Evolutionary conservation across 2,113 vertebrate species (phyloP), one percentile per base, ranked within the genome.

Genomic region (Pseudorhombus dupliciocellatus): DNA sequence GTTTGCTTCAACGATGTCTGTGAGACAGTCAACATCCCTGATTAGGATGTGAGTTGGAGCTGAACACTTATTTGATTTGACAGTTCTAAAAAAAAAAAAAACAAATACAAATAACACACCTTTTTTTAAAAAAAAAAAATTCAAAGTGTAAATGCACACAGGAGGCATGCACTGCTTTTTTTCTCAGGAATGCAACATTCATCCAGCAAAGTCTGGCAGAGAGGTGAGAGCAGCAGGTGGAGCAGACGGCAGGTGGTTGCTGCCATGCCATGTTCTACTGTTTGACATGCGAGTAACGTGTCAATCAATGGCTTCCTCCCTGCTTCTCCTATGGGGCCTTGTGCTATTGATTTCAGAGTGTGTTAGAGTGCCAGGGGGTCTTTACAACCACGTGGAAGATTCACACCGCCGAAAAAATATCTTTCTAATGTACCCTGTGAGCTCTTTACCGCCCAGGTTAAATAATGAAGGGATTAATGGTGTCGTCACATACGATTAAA

Each of bases 271-370:
- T 85, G 89, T 88, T 91, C 52, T 81, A 76, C 80, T 90, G 89
- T 89, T 89, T 90, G 89, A 92, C 91, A 92, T 85, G 78, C 87
- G 87, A 84, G 84, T 65, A 88, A 88, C 71, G 61, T 91, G 91
- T 92, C 91, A 92, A 92, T 92, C 91, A 92, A 91, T 92, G 91
- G 87, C 89, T 87, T 91, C 88, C 89, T 88, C 86, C 86, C 77
- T 62, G 77, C 78, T 60, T 83, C 88, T 89, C 89, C 88, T 89
- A 56, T 81, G 87, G 88, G 91, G 88, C 84, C 88, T 76, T 80
- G 88, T 86, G 89, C 60, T 85, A 92, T 92, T 84, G 91, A 92
- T 92, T 90, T 88, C 85, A 79, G 76, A 89, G 86, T 79, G 86
- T 90, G 91, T 89, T 85, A 82, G 79, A 85, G 46, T 80, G 84